Evolutionary conservation across 2,113 vertebrate genomes (phyloP).

Genomic region (Ailuropoda melanoleuca): DNA sequence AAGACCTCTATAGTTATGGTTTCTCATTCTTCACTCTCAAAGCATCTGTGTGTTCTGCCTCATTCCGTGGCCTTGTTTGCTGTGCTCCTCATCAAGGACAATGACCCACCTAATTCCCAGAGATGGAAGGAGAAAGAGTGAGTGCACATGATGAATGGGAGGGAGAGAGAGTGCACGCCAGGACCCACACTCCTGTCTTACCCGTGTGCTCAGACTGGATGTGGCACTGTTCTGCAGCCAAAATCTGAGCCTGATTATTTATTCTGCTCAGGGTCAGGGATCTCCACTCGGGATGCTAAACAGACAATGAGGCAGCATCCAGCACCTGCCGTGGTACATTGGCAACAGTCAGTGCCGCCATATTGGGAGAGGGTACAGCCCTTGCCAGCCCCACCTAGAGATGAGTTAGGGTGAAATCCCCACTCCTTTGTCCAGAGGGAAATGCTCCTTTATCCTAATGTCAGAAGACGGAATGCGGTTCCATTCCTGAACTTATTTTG

Average conservation of each 20-base stretch:
- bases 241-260: conserved; percentile 45
- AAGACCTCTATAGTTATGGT: background rate
- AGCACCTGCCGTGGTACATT: conserved; percentile 54
- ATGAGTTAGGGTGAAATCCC: background rate
- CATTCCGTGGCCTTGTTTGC: background rate
- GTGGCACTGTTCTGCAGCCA: background rate
- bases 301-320: conserved; percentile 57
- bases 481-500: conserved; percentile 71
- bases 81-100: background rate
- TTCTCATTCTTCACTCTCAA: background rate
- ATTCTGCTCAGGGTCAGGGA: conserved; percentile 33
- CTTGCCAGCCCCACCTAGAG: background rate
- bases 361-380: background rate
- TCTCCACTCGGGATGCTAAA: background rate
- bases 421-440: conserved; percentile 46
- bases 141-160: fast-evolving
- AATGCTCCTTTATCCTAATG: conserved; percentile 51
- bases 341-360: background rate
- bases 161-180: background rate
- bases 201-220: background rate
- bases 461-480: conserved; percentile 67
- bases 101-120: background rate
- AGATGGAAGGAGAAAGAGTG: background rate
- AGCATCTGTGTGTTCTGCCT: background rate
- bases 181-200: background rate